These are phyloP conservation scores for Otolemur crassicaudatus DNA, from an alignment of 2,797 vertebrate genomes.

Conservation along the genomic window DNA sequence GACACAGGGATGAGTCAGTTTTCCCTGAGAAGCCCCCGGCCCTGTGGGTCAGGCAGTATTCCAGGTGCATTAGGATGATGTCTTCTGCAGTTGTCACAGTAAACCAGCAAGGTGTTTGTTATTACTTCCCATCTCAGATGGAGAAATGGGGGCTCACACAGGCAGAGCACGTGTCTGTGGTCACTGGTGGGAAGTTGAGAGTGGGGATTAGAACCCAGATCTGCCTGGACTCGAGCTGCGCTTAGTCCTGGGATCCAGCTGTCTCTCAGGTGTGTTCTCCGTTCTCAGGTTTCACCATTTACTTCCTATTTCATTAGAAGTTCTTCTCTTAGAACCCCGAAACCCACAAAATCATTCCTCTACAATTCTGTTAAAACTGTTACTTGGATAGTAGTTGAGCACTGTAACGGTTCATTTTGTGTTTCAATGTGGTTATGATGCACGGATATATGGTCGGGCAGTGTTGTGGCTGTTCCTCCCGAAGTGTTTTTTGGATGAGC, in stretches of 20 bases:
- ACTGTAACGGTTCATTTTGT: not conserved
- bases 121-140: not conserved
- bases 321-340: not conserved
- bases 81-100: not conserved
- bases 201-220: not conserved
- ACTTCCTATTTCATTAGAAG: not conserved
- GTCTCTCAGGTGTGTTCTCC: not conserved
- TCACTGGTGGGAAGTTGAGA: not conserved
- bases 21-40: not conserved
- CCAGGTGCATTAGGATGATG: fast-evolving
- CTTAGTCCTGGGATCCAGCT: not conserved
- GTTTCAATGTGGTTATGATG: not conserved
- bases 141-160: not conserved
- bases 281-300: not conserved
- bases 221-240: not conserved
- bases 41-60: not conserved
- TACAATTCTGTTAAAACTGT: not conserved
- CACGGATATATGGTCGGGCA: not conserved
- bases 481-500: not conserved
- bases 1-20: not conserved
- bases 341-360: not conserved
- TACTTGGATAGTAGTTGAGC: not conserved
- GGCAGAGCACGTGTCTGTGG: not conserved
- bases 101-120: not conserved
- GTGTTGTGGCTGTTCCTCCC: not conserved